phyloP scores from a whole-genome alignment of 2,888 invertebrate species.

The Willowsia nigromaculata region DNA sequence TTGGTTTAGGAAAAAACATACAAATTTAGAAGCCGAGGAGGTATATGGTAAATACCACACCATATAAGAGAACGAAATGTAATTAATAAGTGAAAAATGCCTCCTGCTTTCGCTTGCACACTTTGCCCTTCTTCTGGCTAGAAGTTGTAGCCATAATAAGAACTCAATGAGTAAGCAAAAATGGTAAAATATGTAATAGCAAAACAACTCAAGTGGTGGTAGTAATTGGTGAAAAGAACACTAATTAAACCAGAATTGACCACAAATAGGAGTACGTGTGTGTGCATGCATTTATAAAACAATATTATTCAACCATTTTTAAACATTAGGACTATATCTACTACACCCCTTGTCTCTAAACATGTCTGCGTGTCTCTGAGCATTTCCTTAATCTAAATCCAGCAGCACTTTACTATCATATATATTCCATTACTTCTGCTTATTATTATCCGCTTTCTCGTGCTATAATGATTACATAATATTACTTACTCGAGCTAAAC shows the following conservation, averaged over 20 bases:
- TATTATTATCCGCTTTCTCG: not conserved
- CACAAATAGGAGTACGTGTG: conserved; percentile 46
- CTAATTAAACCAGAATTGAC: conserved; percentile 66
- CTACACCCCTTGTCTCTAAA: not conserved
- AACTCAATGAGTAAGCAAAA: conserved; percentile 20
- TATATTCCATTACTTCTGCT: not conserved
- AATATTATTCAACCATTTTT: not conserved
- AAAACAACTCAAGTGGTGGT: conserved; percentile 31
- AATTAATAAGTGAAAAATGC: conserved; percentile 30
- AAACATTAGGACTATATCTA: not conserved
- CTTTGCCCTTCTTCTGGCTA: too few species aligned
- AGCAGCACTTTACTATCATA: not conserved
- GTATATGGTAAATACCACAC: not conserved
- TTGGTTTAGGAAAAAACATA: not conserved
- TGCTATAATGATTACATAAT: not conserved
- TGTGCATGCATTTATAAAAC: not conserved
- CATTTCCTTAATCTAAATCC: not conserved
- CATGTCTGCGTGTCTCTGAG: not conserved
- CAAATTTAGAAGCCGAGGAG: not conserved
- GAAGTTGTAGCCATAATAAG: not conserved
- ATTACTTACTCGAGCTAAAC: not conserved
- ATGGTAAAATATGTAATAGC: conserved; percentile 6
- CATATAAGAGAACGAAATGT: not conserved
- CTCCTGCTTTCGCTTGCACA: not conserved
- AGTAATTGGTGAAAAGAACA: conserved; percentile 65